A percentile compares a stretch with the other conserved stretches of the same genome.
phyloP scores from a whole-genome alignment of 2,797 vertebrate genomes.

The Myripristis murdjan region DNA sequence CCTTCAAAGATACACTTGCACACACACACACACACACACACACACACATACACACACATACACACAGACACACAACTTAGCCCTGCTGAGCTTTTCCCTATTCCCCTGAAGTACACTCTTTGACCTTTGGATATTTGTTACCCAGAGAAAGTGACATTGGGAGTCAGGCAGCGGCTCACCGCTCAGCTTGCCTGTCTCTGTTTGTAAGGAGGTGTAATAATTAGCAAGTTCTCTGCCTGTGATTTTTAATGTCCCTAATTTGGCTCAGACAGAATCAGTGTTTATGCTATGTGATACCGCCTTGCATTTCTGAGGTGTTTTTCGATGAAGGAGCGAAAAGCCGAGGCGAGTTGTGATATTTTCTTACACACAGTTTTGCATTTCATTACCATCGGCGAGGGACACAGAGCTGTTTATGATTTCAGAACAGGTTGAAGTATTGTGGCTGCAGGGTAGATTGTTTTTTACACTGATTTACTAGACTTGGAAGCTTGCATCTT shows the following conservation, averaged over 20 bases:
- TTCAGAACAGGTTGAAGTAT: slow-evolving; percentile 84
- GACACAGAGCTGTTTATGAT: slow-evolving; percentile 78
- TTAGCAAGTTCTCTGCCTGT: slow-evolving; percentile 84
- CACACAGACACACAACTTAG: slow-evolving; percentile 62
- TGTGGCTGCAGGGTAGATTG: slow-evolving; percentile 82
- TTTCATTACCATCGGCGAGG: slow-evolving; percentile 80
- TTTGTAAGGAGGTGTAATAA: slow-evolving; percentile 86
- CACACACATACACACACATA: slow-evolving; percentile 1
- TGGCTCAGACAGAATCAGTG: slow-evolving; percentile 81
- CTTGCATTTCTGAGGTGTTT: slow-evolving; percentile 74
- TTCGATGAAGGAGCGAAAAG: slow-evolving; percentile 54
- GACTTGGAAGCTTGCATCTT: slow-evolving; percentile 82
- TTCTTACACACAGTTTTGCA: slow-evolving; percentile 79
- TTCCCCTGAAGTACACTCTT: slow-evolving; percentile 81
- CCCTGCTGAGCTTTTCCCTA: slow-evolving; percentile 70
- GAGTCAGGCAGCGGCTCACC: slow-evolving; percentile 74
- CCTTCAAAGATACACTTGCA: slow-evolving; percentile 74
- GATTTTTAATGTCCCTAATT: slow-evolving; percentile 81
- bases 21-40: slow-evolving; percentile 60
- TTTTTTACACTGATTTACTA: slow-evolving; percentile 87
- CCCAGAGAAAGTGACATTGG: slow-evolving; percentile 86
- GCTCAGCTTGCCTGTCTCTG: slow-evolving; percentile 72
- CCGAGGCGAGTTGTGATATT: slow-evolving; percentile 60
- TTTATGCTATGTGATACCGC: slow-evolving; percentile 79
- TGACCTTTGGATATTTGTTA: slow-evolving; percentile 91